These are phyloP conservation scores for Orchesella cincta DNA, from an alignment of 1,140 invertebrate genomes.

Conservation along the genomic window DNA sequence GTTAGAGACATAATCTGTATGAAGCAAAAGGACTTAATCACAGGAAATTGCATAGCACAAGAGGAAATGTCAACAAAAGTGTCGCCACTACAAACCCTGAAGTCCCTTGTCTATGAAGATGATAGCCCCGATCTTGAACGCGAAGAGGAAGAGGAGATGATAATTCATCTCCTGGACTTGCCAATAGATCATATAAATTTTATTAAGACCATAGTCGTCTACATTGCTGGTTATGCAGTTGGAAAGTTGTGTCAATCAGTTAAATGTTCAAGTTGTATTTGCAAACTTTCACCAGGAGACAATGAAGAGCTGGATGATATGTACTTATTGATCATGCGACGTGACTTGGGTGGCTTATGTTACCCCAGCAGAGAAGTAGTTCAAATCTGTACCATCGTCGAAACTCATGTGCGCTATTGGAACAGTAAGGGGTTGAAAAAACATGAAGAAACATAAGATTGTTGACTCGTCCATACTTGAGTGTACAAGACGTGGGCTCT, in stretches of 20 bases:
- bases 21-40: neutral
- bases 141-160: neutral
- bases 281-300: too few relatives aligned
- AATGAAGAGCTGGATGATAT: too few relatives aligned
- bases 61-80: neutral
- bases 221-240: neutral
- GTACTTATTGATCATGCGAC: too few relatives aligned
- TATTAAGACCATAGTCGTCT: neutral
- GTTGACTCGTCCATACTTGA: too few relatives aligned
- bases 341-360: too few relatives aligned
- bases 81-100: neutral
- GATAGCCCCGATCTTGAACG: neutral
- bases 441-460: too few relatives aligned
- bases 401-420: too few relatives aligned
- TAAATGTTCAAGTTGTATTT: neutral
- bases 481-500: too few relatives aligned
- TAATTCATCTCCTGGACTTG: too few relatives aligned
- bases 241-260: neutral
- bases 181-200: neutral
- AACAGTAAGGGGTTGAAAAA: too few relatives aligned
- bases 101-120: neutral
- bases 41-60: neutral
- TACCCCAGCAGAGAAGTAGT: too few relatives aligned
- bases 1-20: neutral
- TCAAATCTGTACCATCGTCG: too few relatives aligned